These are phyloP conservation scores for Leucania comma DNA, from an alignment of 2,888 invertebrate genomes.

Conservation along the genomic window DNA sequence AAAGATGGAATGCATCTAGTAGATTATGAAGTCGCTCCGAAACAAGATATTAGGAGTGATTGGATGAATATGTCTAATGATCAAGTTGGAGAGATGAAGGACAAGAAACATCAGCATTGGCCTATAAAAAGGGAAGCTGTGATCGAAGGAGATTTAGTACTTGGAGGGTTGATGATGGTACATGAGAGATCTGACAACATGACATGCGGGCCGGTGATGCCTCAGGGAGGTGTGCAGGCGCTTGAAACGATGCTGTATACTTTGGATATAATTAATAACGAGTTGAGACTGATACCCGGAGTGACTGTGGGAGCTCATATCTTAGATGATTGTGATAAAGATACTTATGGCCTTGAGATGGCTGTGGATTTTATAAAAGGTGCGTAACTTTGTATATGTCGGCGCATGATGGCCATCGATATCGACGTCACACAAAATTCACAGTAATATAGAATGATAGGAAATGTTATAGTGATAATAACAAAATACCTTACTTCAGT, in stretches of 20 bases:
- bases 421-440: too few species aligned
- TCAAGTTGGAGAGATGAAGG: slow-evolving; percentile 82
- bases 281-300: slow-evolving; percentile 93
- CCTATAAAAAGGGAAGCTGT: slow-evolving; percentile 96
- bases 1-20: slow-evolving; percentile 71
- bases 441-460: too few species aligned
- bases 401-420: too few species aligned
- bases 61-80: slow-evolving; percentile 85
- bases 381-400: slow-evolving; percentile 72
- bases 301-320: slow-evolving; percentile 96
- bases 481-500: too few species aligned
- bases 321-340: slow-evolving; percentile 98
- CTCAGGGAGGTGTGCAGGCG: slow-evolving; percentile 97
- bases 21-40: slow-evolving; percentile 72
- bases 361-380: slow-evolving; percentile 99
- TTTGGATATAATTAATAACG: slow-evolving; percentile 94
- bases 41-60: slow-evolving; percentile 75
- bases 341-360: slow-evolving; percentile 98
- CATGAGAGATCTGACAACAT: slow-evolving; percentile 97
- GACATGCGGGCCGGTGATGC: slow-evolving; percentile 98
- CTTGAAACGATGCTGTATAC: slow-evolving; percentile 98
- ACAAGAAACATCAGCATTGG: slow-evolving; percentile 91
- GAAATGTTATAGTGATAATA: too few species aligned
- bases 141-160: slow-evolving; percentile 96
- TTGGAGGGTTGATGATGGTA: slow-evolving; percentile 98